Base-by-base conservation (phyloP, 37 sponge, comb jelly and placozoan species). In the Lycopodina hypogea region DNA sequence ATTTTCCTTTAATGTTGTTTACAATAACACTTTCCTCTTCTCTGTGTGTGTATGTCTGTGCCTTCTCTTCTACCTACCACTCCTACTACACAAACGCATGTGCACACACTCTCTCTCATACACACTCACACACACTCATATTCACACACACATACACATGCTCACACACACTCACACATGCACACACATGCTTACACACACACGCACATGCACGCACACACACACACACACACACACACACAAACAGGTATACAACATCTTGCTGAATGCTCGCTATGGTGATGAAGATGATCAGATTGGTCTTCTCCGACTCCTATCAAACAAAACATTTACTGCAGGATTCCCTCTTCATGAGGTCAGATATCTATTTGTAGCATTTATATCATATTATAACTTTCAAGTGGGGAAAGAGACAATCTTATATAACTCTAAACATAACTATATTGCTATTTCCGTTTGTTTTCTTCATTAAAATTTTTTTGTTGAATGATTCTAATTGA, bases 261-360 rank as follows among this genome's bases (percentile, higher is more conserved):
- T 94, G 39, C 75, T 83, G 67, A 72, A 89, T 30, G 58, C 82
- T 28, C 60, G 67, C n/a, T 94, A 89, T 67, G 82, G 88, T 22
- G 69, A 80, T 17, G 68, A 81, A 17, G 88, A 87, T 2, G 84
- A 87, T 18, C 88, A 87, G 51, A 38, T 84, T 22, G 96, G 96
- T 28, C 23, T 92, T 28, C 89, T 60, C 32, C 81, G 96, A n/a
- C 83, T 95, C 34, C 42, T 92, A 4, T 60, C 71, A 11, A 90
- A 87, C 75, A 67, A 66, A 2, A 59, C 79, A 62, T 90, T 91
- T 79, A 61, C 50, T 38, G 85, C 78, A 15, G 88, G 78, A 22
- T 95, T 77, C 74, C 96, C 96, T 18, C 85, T 95, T 34, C 96
- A 95, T 67, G 91, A 90, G 34, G 93, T 89, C 39, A 72, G 80